Percentiles rank a stretch among this genome's conserved stretches.
Evolutionary conservation across 2,113 vertebrate genomes (phyloP).

Genomic region (Mola mola): DNA sequence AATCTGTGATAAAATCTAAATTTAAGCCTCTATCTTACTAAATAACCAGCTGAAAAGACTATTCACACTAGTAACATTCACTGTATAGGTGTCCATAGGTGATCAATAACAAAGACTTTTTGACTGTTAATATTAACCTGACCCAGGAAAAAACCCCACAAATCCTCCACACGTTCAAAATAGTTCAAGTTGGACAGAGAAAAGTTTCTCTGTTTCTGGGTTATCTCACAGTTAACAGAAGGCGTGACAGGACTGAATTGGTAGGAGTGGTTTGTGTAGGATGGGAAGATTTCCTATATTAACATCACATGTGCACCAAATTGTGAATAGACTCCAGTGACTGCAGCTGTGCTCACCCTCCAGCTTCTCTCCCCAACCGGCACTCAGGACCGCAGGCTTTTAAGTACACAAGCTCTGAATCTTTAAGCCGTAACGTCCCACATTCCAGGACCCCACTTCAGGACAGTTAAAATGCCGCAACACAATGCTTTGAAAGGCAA

Average conservation of each 20-base stretch:
- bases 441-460: slow-evolving; percentile 7
- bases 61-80: no score
- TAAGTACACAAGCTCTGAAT: slow-evolving; percentile 24
- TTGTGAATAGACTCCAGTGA: slow-evolving; percentile 19
- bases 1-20: no score
- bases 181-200: no score
- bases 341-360: slow-evolving; percentile 20
- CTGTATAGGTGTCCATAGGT: no score
- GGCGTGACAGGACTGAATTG: not conserved
- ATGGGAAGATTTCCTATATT: slow-evolving; percentile 22
- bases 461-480: slow-evolving; percentile 46
- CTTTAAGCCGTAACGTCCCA: not conserved
- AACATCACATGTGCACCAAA: slow-evolving; percentile 49
- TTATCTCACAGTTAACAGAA: not conserved
- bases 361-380: slow-evolving; percentile 4
- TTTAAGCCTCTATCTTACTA: no score
- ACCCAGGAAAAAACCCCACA: no score
- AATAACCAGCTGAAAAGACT: no score
- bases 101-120: no score
- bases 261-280: slow-evolving; percentile 28
- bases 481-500: slow-evolving; percentile 54
- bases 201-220: no score
- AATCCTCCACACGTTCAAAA: no score
- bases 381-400: slow-evolving; percentile 22
- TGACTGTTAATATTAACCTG: no score